Evolutionary conservation across 2,888 invertebrate species (phyloP).

Genomic region (Hypolimnas misippus): DNA sequence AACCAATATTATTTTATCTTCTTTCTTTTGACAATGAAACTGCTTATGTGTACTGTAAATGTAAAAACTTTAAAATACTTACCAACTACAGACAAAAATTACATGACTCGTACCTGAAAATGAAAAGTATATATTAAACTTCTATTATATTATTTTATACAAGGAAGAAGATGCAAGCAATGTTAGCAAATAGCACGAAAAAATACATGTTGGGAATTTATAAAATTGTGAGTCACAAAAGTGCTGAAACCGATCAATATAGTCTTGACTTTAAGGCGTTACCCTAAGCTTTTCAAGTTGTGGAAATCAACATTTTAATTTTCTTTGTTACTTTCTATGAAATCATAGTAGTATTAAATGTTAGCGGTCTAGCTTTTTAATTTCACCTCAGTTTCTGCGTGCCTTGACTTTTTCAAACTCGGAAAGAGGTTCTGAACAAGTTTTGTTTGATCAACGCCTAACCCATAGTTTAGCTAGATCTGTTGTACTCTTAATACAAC

Average conservation of each 20-base stretch:
- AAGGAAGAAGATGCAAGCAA: too few species aligned
- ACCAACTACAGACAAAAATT: slow-evolving; percentile 52
- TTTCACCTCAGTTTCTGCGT: background rate
- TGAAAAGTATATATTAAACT: slow-evolving; percentile 31
- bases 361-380: background rate
- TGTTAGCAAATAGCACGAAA: background rate
- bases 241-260: slow-evolving; percentile 4
- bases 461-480: slow-evolving; percentile 1
- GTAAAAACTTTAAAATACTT: slow-evolving; percentile 41
- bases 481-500: background rate
- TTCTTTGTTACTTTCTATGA: background rate
- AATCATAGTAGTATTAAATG: background rate
- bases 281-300: background rate
- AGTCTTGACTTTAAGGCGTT: too few species aligned
- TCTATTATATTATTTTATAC: background rate
- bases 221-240: slow-evolving; percentile 23
- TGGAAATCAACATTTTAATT: background rate
- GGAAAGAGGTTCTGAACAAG: background rate
- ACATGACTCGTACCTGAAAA: slow-evolving; percentile 65
- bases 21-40: background rate
- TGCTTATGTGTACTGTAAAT: background rate
- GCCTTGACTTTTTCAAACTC: background rate
- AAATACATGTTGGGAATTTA: background rate
- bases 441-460: slow-evolving; percentile 6
- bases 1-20: background rate